Percentiles rank a stretch among this genome's conserved stretches.
Evolutionary conservation across 2,888 invertebrate genomes (phyloP).

Genomic region (Thymelicus lineola): DNA sequence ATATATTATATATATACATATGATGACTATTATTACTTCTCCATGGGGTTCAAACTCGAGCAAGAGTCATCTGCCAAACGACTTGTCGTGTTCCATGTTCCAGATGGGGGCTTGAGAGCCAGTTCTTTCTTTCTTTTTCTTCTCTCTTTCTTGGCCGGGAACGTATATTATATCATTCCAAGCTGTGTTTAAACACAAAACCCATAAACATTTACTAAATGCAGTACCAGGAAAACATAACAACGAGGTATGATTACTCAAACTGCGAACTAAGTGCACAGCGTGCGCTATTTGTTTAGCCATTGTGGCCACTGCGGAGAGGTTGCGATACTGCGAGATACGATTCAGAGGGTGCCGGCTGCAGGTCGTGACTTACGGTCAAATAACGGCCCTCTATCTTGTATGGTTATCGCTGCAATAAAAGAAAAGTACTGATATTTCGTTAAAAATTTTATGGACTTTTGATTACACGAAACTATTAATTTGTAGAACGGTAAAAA

Average conservation of each 20-base stretch:
- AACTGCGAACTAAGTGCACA: slow-evolving; percentile 17
- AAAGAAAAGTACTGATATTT: slow-evolving; percentile 14
- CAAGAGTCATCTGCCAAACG: no score
- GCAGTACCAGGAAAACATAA: slow-evolving; percentile 26
- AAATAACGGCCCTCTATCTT: slow-evolving; percentile 11
- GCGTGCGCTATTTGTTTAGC: slow-evolving; percentile 20
- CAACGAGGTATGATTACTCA: slow-evolving; percentile 10
- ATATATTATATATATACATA: no score
- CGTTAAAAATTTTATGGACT: slow-evolving; percentile 8
- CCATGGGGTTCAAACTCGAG: no score
- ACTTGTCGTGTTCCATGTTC: no score
- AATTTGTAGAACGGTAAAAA: not conserved
- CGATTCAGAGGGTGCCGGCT: slow-evolving; percentile 15
- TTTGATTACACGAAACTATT: slow-evolving; percentile 12
- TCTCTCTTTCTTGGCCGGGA: no score
- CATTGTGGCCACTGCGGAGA: slow-evolving; percentile 17
- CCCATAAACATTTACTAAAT: not conserved
- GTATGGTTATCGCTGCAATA: slow-evolving; percentile 4
- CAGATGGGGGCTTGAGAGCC: no score
- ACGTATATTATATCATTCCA: not conserved
- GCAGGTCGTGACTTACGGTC: slow-evolving; percentile 18
- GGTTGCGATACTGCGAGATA: slow-evolving; percentile 22
- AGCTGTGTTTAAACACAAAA: not conserved
- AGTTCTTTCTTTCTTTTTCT: no score
- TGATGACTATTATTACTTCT: no score